phyloP scores from a whole-genome alignment of 1,140 invertebrate species.

The Hyles vespertilio region DNA sequence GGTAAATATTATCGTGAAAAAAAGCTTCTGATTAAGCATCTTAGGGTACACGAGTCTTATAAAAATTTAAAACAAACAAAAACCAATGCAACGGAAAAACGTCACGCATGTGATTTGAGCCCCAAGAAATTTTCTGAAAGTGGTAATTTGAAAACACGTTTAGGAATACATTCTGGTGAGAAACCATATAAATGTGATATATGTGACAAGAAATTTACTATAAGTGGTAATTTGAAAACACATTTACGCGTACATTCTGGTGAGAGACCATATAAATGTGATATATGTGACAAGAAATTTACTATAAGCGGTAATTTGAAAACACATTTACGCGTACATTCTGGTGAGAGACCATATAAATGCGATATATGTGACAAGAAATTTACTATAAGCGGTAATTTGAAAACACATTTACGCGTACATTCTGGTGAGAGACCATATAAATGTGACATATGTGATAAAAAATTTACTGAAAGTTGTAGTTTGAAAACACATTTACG shows the following conservation, averaged over 20 bases:
- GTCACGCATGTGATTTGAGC: too few species aligned
- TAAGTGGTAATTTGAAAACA: neutral
- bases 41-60: too few species aligned
- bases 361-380: constrained; percentile 3
- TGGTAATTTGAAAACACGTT: neutral
- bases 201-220: constrained; percentile 5
- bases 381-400: neutral
- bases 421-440: constrained; percentile 1
- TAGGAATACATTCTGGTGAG: constrained; percentile 14
- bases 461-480: constrained; percentile 1
- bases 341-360: constrained; percentile 8
- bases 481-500: constrained; percentile 9
- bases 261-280: constrained; percentile 5
- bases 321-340: constrained; percentile 1
- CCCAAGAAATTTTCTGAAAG: neutral
- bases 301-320: neutral
- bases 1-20: too few species aligned
- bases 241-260: constrained; percentile 8
- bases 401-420: neutral
- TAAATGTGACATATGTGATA: constrained; percentile 9
- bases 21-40: too few species aligned
- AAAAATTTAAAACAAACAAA: too few species aligned
- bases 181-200: constrained; percentile 12
- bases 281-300: constrained; percentile 4
- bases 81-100: too few species aligned